A percentile compares a stretch with the other conserved stretches of the same genome.
phyloP scores from a whole-genome alignment of 2,113 vertebrate genomes.

The Colius striatus region DNA sequence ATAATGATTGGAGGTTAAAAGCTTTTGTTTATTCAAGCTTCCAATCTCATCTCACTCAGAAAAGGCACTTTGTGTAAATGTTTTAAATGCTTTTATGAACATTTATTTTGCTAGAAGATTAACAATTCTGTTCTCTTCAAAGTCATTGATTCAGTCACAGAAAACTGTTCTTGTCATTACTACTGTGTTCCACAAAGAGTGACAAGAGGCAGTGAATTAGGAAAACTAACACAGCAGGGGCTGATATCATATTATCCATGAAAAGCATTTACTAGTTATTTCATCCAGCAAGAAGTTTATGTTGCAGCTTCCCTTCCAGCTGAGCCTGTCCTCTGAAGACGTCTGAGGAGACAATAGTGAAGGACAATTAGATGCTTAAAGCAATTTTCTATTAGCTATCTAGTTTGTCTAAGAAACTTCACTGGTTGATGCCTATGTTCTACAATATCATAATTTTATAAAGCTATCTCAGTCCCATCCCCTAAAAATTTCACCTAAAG shows the following conservation, averaged over 20 bases:
- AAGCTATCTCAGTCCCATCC: background rate
- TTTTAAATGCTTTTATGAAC: background rate
- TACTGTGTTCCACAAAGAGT: background rate
- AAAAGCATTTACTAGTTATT: constrained; percentile 44
- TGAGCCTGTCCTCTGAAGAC: background rate
- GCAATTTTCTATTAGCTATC: background rate
- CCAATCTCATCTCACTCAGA: background rate
- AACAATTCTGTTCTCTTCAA: background rate
- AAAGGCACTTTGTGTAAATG: background rate
- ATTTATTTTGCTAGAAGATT: background rate
- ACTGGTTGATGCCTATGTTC: background rate
- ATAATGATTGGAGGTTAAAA: background rate
- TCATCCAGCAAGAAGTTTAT: constrained; percentile 21
- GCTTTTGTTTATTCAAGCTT: background rate
- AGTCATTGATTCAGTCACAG: background rate
- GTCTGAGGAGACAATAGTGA: background rate
- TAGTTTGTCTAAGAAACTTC: background rate
- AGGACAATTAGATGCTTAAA: background rate
- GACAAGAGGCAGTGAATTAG: constrained; percentile 1
- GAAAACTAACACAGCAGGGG: constrained; percentile 26
- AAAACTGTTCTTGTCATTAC: background rate
- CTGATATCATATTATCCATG: background rate
- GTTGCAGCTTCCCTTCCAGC: constrained; percentile 39
- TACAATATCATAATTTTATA: background rate
- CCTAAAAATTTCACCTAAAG: background rate